Base-by-base conservation (phyloP, 2,888 invertebrate genomes). In the Lumbricus terrestris region DNA sequence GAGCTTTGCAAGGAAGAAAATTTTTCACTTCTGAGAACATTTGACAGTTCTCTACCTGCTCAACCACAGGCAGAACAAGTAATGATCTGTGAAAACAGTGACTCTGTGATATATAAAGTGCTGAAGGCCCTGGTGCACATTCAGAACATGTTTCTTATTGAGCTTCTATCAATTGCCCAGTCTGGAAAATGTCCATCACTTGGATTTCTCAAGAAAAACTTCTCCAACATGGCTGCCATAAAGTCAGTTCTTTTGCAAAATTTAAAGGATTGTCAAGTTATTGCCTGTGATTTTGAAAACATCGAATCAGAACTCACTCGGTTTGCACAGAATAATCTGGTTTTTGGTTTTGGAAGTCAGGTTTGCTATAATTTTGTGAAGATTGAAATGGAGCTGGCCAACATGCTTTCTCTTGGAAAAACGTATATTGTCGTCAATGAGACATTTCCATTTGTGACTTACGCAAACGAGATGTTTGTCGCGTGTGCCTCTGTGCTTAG, bases 361-460 rank as follows among this genome's bases (percentile, higher is more conserved):
- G 85, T 23, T 85, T n/a, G 20, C 6, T 85, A 85, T 35, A 85
- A 85, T 85, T 85, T 85, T 85, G 85, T 85, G 85, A 85, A 85
- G 85, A 85, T 85, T 85, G 85, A 85, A 37, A 85, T 85, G 85
- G 85, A 85, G 85, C 16, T 85, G 85, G 85, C 85, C 18, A 85
- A 85, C 37, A 85, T 85, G 85, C 85, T 85, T 85, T 85, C 85
- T 35, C 85, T 85, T 8, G 85, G 85, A 1, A 85, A 85, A 85
- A 18, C 85, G 5, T 85, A 35, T 11, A 23, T 85, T 16, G 35
- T 85, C 23, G 16, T 85, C 35, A 85, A 85, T 85, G 13, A 85
- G 37, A 5, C 85, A 23, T 85, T 85, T 85, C 85, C 85, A 34
- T 85, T 85, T 16, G 85, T 85, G 3, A 85, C 35, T 23, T 85